Conservation (phyloP, 2,113 vertebrate species). For the Mionectes macconnelli region DNA sequence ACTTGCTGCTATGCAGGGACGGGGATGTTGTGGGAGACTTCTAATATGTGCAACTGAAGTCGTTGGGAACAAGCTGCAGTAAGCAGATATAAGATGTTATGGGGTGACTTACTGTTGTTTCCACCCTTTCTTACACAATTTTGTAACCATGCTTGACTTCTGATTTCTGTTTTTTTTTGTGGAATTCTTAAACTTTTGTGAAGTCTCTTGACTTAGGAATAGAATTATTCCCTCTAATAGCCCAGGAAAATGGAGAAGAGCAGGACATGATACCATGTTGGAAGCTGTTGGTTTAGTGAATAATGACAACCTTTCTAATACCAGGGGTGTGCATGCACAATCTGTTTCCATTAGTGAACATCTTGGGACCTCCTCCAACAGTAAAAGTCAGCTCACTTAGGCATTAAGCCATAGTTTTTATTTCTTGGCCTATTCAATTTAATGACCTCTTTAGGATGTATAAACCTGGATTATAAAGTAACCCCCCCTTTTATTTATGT, state of each 20-base stretch:
- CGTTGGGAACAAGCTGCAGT: not conserved
- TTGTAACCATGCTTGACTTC: not conserved
- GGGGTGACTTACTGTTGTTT: not conserved
- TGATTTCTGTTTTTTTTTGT: not conserved
- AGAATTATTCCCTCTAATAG: not conserved
- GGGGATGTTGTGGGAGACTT: not conserved
- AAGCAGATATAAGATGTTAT: not conserved
- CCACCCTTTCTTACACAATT: not conserved
- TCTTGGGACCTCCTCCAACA: not conserved
- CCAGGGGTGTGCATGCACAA: fast-evolving
- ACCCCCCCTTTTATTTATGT: not conserved
- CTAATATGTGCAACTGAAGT: not conserved
- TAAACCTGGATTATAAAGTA: not conserved
- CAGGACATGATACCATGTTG: not conserved
- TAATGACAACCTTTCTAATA: not conserved
- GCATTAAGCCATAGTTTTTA: not conserved
- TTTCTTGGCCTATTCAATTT: not conserved
- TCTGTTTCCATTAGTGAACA: not conserved
- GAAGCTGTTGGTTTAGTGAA: not conserved
- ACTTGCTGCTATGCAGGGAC: not conserved
- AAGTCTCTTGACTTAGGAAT: not conserved
- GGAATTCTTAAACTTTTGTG: not conserved
- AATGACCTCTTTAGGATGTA: not conserved
- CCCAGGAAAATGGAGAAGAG: not conserved
- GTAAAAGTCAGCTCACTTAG: not conserved